Conservation (phyloP, 2,113 vertebrate genomes). For the Sialia sialis region DNA sequence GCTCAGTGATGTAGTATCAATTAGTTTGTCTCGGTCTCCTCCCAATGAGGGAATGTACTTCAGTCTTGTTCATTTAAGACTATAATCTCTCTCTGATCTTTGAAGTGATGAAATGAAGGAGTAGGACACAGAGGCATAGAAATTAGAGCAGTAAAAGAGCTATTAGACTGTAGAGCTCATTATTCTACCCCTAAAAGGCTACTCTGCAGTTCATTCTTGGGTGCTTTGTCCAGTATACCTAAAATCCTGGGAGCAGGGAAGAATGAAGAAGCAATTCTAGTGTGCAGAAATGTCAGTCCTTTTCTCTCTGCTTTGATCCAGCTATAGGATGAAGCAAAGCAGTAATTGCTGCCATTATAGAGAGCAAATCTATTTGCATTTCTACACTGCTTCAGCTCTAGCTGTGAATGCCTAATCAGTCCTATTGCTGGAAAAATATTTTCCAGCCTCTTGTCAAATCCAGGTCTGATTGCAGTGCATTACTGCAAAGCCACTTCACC, state of each 20-base stretch:
- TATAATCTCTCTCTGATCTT: neutral
- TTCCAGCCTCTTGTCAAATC: constrained; percentile 24
- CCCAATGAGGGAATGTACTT: neutral
- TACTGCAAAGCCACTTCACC: neutral
- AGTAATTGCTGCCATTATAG: constrained; percentile 53
- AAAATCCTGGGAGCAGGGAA: neutral
- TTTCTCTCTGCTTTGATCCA: constrained; percentile 40
- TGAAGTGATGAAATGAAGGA: neutral
- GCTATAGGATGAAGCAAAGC: constrained; percentile 30
- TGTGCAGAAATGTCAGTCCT: neutral
- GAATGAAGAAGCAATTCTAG: neutral
- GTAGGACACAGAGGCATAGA: neutral
- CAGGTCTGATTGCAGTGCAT: neutral
- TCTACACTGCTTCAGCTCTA: constrained; percentile 27
- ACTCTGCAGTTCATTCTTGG: neutral
- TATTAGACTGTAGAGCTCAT: neutral
- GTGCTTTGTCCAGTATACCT: neutral
- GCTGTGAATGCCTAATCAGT: constrained; percentile 53
- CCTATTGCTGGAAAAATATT: constrained; percentile 39
- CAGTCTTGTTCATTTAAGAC: neutral
- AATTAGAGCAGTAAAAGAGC: constrained; percentile 15
- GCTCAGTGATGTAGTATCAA: neutral
- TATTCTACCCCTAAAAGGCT: neutral
- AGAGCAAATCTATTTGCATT: constrained; percentile 55
- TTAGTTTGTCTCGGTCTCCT: neutral